Evolutionary conservation across 2,888 invertebrate species (phyloP).

Genomic region (Meteorus cinctellus): DNA sequence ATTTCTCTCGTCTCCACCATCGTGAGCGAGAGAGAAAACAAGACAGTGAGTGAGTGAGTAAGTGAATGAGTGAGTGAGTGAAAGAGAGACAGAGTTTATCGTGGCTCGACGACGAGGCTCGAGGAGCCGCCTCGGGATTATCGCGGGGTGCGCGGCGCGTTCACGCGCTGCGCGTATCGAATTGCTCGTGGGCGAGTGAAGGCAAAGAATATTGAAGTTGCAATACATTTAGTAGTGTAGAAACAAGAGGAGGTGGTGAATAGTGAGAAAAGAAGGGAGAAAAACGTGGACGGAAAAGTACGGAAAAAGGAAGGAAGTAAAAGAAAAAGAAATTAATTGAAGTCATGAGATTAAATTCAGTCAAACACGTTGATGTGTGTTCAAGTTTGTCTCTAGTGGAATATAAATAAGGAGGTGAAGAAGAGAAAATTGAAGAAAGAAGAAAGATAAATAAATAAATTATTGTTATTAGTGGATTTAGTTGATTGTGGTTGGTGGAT

Average conservation of each 20-base stretch:
- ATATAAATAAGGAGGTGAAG: not conserved
- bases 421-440: not conserved
- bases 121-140: slow-evolving; percentile 51
- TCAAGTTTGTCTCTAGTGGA: not conserved
- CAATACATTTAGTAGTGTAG: not conserved
- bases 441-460: not conserved
- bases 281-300: not conserved
- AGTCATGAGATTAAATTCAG: slow-evolving; percentile 11
- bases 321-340: not conserved
- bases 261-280: slow-evolving; percentile 19
- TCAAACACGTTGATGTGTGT: not conserved
- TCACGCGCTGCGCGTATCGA: slow-evolving; percentile 42
- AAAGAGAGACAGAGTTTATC: slow-evolving; percentile 44
- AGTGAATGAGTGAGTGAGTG: slow-evolving; percentile 27
- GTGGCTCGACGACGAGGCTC: slow-evolving; percentile 47
- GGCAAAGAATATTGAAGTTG: slow-evolving; percentile 6
- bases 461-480: not conserved
- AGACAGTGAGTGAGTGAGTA: slow-evolving; percentile 26
- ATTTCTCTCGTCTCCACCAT: slow-evolving; percentile 24
- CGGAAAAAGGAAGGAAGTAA: not conserved
- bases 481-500: slow-evolving; percentile 53
- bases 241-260: not conserved
- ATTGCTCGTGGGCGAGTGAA: slow-evolving; percentile 30
- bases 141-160: slow-evolving; percentile 43
- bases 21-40: not conserved